A percentile compares a stretch with the other conserved stretches of the same genome.
phyloP scores from a whole-genome alignment of 2,113 vertebrate genomes.

The Corythornis madagascariensis region DNA sequence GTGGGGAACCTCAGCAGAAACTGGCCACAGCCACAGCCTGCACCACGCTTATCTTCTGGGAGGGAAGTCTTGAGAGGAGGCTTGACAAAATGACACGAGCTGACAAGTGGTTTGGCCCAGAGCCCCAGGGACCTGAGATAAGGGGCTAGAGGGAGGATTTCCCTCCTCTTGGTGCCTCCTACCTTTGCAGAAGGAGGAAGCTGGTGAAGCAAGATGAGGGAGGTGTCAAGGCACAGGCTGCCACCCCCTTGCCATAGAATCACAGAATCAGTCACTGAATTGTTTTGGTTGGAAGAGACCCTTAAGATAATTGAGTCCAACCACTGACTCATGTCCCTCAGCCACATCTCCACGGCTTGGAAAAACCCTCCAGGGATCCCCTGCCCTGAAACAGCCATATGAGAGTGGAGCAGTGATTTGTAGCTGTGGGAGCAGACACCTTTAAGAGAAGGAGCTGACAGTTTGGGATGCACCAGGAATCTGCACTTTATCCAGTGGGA shows the following conservation, averaged over 20 bases:
- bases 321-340: no score
- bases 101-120: not conserved
- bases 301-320: no score
- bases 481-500: not conserved
- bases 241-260: not conserved
- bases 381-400: no score
- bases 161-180: not conserved
- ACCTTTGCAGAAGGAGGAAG: not conserved
- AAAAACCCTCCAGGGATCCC: no score
- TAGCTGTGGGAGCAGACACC: fast-evolving
- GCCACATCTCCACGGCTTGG: no score
- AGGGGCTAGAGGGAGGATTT: not conserved
- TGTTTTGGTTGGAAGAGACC: no score
- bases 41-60: not conserved
- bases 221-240: not conserved
- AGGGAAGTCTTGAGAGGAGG: not conserved
- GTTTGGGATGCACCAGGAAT: not conserved
- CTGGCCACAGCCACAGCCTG: not conserved
- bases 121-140: no score
- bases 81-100: fast-evolving
- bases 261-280: no score
- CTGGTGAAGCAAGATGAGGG: fast-evolving
- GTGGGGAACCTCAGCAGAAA: not conserved
- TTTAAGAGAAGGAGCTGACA: not conserved
- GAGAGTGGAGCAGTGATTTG: not conserved